These are phyloP conservation scores for Polyergus mexicanus DNA, from an alignment of 1,140 invertebrate genomes.

Conservation along the genomic window DNA sequence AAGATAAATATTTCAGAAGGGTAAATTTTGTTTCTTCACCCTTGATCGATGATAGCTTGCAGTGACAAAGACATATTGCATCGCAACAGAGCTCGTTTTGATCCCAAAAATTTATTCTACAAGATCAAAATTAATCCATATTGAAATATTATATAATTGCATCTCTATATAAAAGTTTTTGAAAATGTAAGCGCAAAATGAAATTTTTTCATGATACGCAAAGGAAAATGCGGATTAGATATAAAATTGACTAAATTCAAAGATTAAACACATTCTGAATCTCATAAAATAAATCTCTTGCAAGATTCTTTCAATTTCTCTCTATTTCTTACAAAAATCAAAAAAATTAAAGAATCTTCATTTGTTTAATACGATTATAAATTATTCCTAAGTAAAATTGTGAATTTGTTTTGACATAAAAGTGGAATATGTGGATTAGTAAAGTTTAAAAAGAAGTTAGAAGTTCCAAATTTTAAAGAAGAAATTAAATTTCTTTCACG, in stretches of 20 bases:
- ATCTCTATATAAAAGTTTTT: background rate
- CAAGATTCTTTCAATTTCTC: background rate
- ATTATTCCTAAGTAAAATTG: too few relatives aligned
- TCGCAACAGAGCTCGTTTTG: background rate
- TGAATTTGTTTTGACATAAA: too few relatives aligned
- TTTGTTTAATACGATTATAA: too few relatives aligned
- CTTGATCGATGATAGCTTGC: conserved; percentile 46
- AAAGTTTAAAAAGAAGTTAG: too few relatives aligned
- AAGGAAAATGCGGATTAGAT: background rate
- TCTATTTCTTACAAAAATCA: background rate
- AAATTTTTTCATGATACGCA: background rate
- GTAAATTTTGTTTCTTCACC: conserved; percentile 32
- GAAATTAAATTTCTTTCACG: too few relatives aligned
- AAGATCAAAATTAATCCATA: conserved; percentile 29
- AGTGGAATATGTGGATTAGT: too few relatives aligned
- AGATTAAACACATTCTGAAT: background rate
- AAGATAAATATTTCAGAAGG: background rate
- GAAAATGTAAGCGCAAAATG: background rate
- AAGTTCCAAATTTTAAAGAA: too few relatives aligned
- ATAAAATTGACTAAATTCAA: background rate
- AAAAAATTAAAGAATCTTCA: background rate
- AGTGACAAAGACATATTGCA: conserved; percentile 50
- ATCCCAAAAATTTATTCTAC: background rate
- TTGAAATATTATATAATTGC: background rate
- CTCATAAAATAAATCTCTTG: conserved; percentile 3